Conservation (phyloP, 2,888 invertebrate species). For the Sepioteuthis lessoniana region DNA sequence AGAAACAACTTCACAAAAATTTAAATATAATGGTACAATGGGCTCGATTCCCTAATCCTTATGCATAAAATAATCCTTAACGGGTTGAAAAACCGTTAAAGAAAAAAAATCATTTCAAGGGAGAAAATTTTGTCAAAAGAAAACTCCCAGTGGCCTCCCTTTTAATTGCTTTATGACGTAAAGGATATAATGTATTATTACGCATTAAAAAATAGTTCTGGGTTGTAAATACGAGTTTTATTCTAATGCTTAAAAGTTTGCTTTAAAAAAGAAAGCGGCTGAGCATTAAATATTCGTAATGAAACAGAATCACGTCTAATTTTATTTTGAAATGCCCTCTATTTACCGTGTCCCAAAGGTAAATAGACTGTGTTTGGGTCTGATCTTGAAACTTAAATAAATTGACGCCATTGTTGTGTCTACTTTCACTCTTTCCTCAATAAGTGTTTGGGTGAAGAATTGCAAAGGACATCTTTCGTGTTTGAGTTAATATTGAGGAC, state of each 20-base stretch:
- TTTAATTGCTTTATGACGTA: not conserved
- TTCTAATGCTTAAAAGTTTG: not conserved
- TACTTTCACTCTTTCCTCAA: not conserved
- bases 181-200: constrained; percentile 6
- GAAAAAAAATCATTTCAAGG: not conserved
- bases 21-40: too few relatives aligned
- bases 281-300: not conserved
- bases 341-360: not conserved
- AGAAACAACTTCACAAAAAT: too few relatives aligned
- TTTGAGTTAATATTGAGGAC: not conserved
- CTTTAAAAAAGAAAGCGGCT: not conserved
- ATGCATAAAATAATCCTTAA: too few relatives aligned
- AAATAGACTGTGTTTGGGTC: not conserved
- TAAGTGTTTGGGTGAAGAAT: not conserved
- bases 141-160: not conserved
- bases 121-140: not conserved
- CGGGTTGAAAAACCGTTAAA: too few relatives aligned
- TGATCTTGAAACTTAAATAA: not conserved
- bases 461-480: not conserved
- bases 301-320: not conserved
- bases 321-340: not conserved
- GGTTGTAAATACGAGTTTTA: not conserved
- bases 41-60: too few relatives aligned
- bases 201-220: not conserved
- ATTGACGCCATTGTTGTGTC: not conserved